Percentiles rank a stretch among this genome's conserved stretches.
phyloP scores from a whole-genome alignment of 2,888 invertebrate species.

The Craniophora ligustri region DNA sequence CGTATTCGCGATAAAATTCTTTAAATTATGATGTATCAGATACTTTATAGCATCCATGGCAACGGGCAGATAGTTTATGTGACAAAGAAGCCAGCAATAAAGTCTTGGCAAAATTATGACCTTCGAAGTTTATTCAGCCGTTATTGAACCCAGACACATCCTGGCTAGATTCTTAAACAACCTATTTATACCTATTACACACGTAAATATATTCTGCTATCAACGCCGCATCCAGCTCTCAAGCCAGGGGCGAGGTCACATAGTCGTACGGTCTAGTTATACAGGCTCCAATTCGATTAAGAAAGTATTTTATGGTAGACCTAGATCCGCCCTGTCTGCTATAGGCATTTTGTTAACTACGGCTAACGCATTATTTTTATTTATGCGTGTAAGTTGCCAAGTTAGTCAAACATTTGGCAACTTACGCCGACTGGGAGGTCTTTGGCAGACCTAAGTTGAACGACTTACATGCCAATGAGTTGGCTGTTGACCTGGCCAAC shows the following conservation, averaged over 20 bases:
- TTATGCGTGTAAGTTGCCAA: conserved; percentile 27
- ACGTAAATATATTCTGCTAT: conserved; percentile 16
- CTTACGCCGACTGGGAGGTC: conserved; percentile 2
- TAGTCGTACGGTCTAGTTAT: no score
- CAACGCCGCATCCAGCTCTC: no score
- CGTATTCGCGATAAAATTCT: no score
- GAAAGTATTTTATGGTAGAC: no score
- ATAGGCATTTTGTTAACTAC: background rate
- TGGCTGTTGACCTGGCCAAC: background rate
- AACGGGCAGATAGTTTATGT: no score
- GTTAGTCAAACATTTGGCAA: conserved; percentile 26
- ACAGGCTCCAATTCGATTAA: no score
- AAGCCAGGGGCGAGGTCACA: no score
- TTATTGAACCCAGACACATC: conserved; percentile 11
- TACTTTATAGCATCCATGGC: no score
- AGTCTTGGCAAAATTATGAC: conserved; percentile 5
- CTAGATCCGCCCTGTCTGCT: no score
- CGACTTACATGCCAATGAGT: background rate
- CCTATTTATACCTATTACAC: background rate
- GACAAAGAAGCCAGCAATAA: conserved; percentile 15
- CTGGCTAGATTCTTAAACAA: conserved; percentile 9
- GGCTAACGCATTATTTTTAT: conserved; percentile 28
- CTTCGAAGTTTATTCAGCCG: conserved; percentile 6
- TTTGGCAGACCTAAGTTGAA: conserved; percentile 21
- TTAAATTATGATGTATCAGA: no score